phyloP scores from a whole-genome alignment of 2,113 vertebrate genomes.

The Chitala chitala region DNA sequence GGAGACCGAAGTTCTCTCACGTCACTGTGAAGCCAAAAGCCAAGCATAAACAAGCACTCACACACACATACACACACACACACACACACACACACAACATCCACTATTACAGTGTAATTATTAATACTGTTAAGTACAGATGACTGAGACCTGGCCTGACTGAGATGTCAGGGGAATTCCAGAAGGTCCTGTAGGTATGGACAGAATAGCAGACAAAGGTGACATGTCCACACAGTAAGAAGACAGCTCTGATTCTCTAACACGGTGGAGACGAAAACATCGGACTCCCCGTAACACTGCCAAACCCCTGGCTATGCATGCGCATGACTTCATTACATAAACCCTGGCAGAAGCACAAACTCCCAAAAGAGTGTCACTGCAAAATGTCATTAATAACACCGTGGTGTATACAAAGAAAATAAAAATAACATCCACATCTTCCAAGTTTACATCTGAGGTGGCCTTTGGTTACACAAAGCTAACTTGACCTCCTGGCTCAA shows the following conservation, averaged over 20 bases:
- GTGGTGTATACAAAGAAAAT: not conserved
- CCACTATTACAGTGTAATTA: too few species aligned
- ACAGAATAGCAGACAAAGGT: too few species aligned
- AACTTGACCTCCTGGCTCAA: not conserved
- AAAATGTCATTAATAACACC: conserved; percentile 13
- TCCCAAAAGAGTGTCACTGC: not conserved
- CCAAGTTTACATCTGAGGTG: not conserved
- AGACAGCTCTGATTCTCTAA: too few species aligned
- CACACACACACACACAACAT: not conserved
- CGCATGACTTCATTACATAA: not conserved
- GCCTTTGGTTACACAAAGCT: not conserved
- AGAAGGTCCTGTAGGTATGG: too few species aligned
- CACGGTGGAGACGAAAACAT: not conserved
- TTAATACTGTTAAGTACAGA: too few species aligned
- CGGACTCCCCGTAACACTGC: not conserved
- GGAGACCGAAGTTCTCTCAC: too few species aligned
- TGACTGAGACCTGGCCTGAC: too few species aligned
- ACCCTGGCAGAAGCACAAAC: not conserved
- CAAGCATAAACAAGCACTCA: not conserved
- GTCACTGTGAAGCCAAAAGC: not conserved
- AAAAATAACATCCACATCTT: not conserved
- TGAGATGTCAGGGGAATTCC: too few species aligned
- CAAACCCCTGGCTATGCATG: not conserved
- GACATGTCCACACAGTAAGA: too few species aligned
- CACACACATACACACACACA: not conserved